Conservation (phyloP, 2,888 invertebrate species). For the Eupeodes latifasciatus region DNA sequence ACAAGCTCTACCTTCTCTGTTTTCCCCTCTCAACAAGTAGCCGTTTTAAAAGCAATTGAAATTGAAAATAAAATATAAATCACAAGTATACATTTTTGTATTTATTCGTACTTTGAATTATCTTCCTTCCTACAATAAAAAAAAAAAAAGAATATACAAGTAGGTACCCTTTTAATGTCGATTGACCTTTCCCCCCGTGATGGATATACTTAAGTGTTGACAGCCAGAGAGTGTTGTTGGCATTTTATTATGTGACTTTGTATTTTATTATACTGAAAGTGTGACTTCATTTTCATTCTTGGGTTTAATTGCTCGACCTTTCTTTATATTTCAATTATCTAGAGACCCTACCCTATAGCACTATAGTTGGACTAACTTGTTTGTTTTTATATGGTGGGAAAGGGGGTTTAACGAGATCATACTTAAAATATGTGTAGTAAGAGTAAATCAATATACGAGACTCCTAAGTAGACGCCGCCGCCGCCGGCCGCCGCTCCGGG, state of each 20-base stretch:
- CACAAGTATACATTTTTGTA: constrained; percentile 10
- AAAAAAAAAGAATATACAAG: not conserved
- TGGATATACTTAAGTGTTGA: not conserved
- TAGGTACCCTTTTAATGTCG: constrained; percentile 11
- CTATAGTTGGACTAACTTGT: not conserved
- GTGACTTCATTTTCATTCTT: constrained; percentile 14
- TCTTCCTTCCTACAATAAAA: constrained; percentile 9
- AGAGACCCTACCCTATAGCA: not conserved
- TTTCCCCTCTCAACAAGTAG: not conserved
- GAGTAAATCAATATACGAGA: constrained; percentile 41
- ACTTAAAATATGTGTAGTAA: not conserved
- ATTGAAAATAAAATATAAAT: not conserved
- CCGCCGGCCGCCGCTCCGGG: constrained; percentile 28
- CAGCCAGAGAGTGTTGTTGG: not conserved
- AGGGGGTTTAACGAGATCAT: too few relatives aligned
- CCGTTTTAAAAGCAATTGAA: constrained; percentile 7
- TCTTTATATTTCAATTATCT: constrained; percentile 6
- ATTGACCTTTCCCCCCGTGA: constrained; percentile 2
- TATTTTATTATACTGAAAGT: not conserved
- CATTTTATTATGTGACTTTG: constrained; percentile 11
- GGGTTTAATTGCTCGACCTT: constrained; percentile 17
- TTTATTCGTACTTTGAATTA: constrained; percentile 17
- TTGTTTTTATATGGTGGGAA: too few relatives aligned
- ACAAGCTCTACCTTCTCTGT: not conserved
- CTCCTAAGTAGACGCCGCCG: constrained; percentile 24